These are phyloP conservation scores for Gortyna flavago DNA, from an alignment of 2,888 invertebrate species.

Conservation along the genomic window DNA sequence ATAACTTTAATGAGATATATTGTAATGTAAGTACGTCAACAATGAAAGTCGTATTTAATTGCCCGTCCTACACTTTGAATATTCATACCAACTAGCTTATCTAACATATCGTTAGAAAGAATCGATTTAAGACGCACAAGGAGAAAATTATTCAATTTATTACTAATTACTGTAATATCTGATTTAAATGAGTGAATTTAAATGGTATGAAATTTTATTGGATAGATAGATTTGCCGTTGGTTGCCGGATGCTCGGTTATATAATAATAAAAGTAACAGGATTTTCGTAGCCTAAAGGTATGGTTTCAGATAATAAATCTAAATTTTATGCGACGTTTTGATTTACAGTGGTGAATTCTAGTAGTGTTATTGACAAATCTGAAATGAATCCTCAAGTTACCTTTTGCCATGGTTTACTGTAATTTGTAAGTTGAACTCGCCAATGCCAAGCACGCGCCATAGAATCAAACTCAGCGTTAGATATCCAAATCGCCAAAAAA, in stretches of 20 bases:
- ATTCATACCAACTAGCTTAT: conserved; percentile 56
- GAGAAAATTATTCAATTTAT: conserved; percentile 65
- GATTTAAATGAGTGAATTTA: conserved; percentile 65
- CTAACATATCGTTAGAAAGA: conserved; percentile 66
- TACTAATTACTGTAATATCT: conserved; percentile 70
- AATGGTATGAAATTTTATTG: conserved; percentile 67
- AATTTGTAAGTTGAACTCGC: not conserved
- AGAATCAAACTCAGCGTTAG: not conserved
- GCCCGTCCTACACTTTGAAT: conserved; percentile 23
- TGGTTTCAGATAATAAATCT: conserved; percentile 17
- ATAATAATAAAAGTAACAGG: conserved; percentile 63
- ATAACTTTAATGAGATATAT: not conserved
- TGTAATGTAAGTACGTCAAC: conserved; percentile 17
- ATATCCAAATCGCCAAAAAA: not conserved
- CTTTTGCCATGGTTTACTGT: not conserved
- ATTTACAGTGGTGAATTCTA: not conserved
- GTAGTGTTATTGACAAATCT: not conserved
- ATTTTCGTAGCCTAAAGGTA: conserved; percentile 47
- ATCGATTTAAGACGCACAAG: conserved; percentile 49
- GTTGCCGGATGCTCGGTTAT: conserved; percentile 57
- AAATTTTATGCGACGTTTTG: not conserved
- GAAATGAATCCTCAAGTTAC: not conserved
- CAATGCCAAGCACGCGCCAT: not conserved
- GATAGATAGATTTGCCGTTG: conserved; percentile 40
- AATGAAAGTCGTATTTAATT: conserved; percentile 27